Evolutionary conservation across 2,113 vertebrate genomes (phyloP), one percentile per base, ranked within the genome.

Genomic region (Xenopus tropicalis): DNA sequence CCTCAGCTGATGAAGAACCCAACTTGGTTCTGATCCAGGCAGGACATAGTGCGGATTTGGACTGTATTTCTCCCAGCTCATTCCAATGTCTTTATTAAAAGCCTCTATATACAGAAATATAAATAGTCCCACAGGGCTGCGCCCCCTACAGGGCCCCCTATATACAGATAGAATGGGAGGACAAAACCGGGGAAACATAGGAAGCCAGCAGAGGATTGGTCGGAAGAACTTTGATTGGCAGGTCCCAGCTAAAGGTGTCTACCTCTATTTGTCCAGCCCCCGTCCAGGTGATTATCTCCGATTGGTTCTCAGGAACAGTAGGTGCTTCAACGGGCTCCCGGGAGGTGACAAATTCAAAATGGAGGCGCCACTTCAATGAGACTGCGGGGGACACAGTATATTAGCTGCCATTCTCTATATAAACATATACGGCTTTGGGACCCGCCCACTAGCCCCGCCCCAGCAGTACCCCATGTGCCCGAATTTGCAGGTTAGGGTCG

Each of bases 181-280:
- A 93, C 59, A 94, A 91, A 57, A 95, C 95, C 70, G 95, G 96
- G 56, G 95, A 95, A 24, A 94, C 90, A 0, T 95, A 96, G 37
- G 96, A 97, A 16, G 91, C 95, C 85, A 98, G 77, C 14, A 94
- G 85, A 0, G 97, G 97, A 81, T 97, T 99, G 43, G 96, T 98
- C 54, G 97, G 96, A 79, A 98, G 88, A 70, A 99, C 93, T 87
- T 96, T 97, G 83, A 99, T 95, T 5, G 97, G 95, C 71, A 99
- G 85, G 79, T 99, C 94, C 97, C 97, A 99, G 83, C 96, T 99
- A 86, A 99, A 98, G 62, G 97, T 99, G 83, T 98, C 97, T 77
- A 98, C 97, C 1, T 94, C 91, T 2, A 99, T 93, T 46, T 94
- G 92, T 79, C 94, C 94, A 0, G 93, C 87, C 29, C 97, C 96